Conservation (phyloP, 2,888 invertebrate genomes). For the Tubulanus polymorphus region DNA sequence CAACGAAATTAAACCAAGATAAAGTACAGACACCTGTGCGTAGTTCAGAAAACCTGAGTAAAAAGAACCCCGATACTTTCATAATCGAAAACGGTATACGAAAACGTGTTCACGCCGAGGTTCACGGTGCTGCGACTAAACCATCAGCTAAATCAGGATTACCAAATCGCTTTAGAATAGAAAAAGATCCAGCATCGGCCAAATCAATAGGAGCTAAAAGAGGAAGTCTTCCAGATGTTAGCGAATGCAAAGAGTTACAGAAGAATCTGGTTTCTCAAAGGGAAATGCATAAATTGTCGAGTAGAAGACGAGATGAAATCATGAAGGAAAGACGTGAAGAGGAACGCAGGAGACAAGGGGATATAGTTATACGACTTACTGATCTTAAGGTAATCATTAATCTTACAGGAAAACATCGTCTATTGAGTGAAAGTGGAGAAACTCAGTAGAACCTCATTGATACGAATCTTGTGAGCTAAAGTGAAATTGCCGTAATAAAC, state of each 20-base stretch:
- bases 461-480: no score
- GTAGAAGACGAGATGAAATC: constrained; percentile 74
- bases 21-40: constrained; percentile 35
- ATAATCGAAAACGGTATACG: constrained; percentile 52
- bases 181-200: constrained; percentile 26
- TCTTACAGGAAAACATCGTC: no score
- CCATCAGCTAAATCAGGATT: constrained; percentile 56
- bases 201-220: constrained; percentile 26
- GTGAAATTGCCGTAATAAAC: no score
- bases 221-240: constrained; percentile 88
- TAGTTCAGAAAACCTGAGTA: constrained; percentile 38
- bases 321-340: constrained; percentile 74
- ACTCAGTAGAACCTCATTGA: no score
- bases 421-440: no score
- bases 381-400: constrained; percentile 46
- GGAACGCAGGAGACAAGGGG: constrained; percentile 45
- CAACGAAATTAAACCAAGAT: constrained; percentile 17
- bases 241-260: constrained; percentile 68
- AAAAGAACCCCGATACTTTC: constrained; percentile 41
- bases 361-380: constrained; percentile 48
- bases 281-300: constrained; percentile 79
- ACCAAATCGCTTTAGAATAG: constrained; percentile 71
- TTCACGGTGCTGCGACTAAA: constrained; percentile 17
- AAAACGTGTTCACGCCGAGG: constrained; percentile 44
- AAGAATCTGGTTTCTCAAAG: constrained; percentile 84